Evolutionary conservation across 2,888 invertebrate species (phyloP), one percentile per base, ranked within the genome.

Genomic region (Sphaeridia pumilis): DNA sequence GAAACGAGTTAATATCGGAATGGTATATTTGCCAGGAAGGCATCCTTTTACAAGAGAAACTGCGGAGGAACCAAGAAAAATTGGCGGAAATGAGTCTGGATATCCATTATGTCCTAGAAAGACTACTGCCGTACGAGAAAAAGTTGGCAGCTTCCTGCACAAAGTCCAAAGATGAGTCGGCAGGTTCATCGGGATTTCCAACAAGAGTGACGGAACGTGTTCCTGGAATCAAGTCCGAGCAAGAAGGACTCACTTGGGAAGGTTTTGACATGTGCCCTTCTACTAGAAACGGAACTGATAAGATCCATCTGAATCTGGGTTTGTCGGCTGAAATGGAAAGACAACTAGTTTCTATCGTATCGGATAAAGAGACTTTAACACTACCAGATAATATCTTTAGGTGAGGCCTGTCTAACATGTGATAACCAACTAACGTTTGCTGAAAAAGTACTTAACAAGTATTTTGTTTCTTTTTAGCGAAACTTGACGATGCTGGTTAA

Each of bases 371-470:
- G 17, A 48, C 53, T n/a, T 21, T 49, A 22, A 53, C 53, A 10
- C 36, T 53, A 36, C 53, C 53, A 12, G 53, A 53, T 35, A 42
- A 53, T 44, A 53, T 53, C 26, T 53, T 53, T 26, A 53, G 53
- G 48, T 48, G 17, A 38, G 38, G 5, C 12, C n/a, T n/a, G n/a
- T n/a, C n/a, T n/a, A n/a, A n/a, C n/a, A n/a, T n/a, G n/a, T n/a
- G n/a, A n/a, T n/a, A n/a, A n/a, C n/a, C n/a, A n/a, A n/a, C n/a
- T n/a, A n/a, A n/a, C n/a, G n/a, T n/a, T n/a, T n/a, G n/a, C n/a
- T n/a, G n/a, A n/a, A n/a, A n/a, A n/a, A n/a, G n/a, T n/a, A n/a
- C n/a, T n/a, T n/a, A n/a, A n/a, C n/a, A n/a, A n/a, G n/a, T n/a
- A 10, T 31, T 7, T 31, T 31, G 31, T 31, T 31, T 31, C 14